Conservation (phyloP, 1,140 invertebrate genomes). For the Drosophila pectinifera region DNA sequence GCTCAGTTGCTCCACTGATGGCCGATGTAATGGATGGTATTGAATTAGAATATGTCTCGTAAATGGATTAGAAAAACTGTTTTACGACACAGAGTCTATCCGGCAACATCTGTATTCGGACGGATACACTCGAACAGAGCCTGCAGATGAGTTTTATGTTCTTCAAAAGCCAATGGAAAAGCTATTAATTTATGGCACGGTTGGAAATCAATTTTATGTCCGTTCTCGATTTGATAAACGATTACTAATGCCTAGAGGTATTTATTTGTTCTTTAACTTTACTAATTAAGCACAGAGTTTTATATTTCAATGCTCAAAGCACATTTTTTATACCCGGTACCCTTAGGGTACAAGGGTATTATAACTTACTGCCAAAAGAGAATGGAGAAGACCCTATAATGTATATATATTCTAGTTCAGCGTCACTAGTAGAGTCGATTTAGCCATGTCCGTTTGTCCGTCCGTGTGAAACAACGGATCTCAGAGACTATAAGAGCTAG, state of each 20-base stretch:
- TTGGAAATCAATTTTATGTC: neutral
- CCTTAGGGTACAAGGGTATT: no score
- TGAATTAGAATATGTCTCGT: slow-evolving; percentile 64
- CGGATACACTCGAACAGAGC: slow-evolving; percentile 14
- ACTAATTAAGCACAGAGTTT: no score
- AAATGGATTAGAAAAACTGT: slow-evolving; percentile 63
- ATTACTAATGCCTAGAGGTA: no score
- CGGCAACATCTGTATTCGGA: slow-evolving; percentile 32
- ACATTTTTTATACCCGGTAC: no score
- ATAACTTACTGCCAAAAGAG: no score
- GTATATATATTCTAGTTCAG: no score
- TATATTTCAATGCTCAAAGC: no score
- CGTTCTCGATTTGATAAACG: neutral
- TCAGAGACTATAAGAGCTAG: no score
- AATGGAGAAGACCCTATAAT: no score
- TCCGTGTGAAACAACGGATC: no score
- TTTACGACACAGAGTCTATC: slow-evolving; percentile 22
- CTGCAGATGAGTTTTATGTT: slow-evolving; percentile 18
- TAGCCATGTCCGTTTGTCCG: no score
- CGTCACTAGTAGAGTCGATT: no score
- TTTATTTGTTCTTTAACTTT: neutral
- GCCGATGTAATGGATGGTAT: slow-evolving; percentile 34
- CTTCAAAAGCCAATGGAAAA: slow-evolving; percentile 4
- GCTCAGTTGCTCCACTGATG: slow-evolving; percentile 30
- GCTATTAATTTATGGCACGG: neutral